Evolutionary conservation across 37 sponge, comb jelly and placozoan genomes (phyloP), one percentile per base, ranked within the genome.

Genomic region (Chondrosia reniformis): DNA sequence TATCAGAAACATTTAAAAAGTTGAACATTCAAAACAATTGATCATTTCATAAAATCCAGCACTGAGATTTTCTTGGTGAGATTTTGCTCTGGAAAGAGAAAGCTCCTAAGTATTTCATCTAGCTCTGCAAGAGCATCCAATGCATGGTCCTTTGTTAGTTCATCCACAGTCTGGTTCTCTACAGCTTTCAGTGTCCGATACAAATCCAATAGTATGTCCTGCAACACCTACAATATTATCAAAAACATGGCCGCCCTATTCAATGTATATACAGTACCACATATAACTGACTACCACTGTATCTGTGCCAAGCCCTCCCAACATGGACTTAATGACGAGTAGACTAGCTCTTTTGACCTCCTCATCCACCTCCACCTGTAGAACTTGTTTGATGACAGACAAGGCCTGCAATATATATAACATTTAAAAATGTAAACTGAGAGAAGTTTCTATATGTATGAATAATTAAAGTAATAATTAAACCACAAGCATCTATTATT

Each of bases 141-240:
- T 22, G 93, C 87, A 67, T 92, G 96, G 19, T 72, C 72, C 15
- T 74, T 38, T 10, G 90, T 87, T 19, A 86, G 77, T 7, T 73
- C 79, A 84, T 95, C 93, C 5, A 38, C 54, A 43, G 89, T 90
- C 10, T 34, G n/a, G 7, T 75, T 21, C 46, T 85, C 82, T 19
- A 89, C 82, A 12, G 25, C 76, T 79, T 95, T 95, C 67, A 95
- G 79, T 30, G 89, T 57, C 15, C 84, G 89, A 59, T 95, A 95
- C 10, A 90, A n/a, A 0, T 86, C 82, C 17, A 40, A 67, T 30
- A 90, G 42, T 0, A 71, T 52, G 4, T 76, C 87, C 21, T 81
- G 87, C 4, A 74, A 55, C 6, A 90, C 81, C 87, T 57, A 37
- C 1, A 76, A 21, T 45, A 32, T 1, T 77, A 37, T 25, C 37